These are phyloP conservation scores for Noctua fimbriata DNA, from an alignment of 2,888 invertebrate genomes.

Conservation along the genomic window DNA sequence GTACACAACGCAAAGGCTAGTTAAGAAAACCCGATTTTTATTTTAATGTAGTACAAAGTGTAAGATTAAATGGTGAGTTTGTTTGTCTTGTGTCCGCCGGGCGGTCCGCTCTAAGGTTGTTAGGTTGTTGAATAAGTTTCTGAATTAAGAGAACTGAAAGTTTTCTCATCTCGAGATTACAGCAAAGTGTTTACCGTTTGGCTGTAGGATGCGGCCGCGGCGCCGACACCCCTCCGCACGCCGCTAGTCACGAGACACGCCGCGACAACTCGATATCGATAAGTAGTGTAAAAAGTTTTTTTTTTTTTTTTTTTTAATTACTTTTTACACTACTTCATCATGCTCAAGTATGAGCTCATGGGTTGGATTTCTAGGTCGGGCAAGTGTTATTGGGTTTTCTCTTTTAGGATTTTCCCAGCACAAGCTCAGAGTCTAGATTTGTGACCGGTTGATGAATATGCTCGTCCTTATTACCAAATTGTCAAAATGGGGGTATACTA, in stretches of 20 bases:
- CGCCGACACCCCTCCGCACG: constrained; percentile 71
- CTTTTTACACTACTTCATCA: background rate
- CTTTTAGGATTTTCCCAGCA: background rate
- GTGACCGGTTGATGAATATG: background rate
- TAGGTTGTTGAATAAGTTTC: constrained; percentile 91
- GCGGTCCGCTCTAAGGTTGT: constrained; percentile 90
- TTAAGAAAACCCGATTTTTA: constrained; percentile 67
- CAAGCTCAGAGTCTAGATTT: background rate
- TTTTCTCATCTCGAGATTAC: constrained; percentile 91
- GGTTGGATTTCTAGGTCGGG: background rate
- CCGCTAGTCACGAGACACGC: constrained; percentile 48
- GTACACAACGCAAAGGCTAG: constrained; percentile 35
- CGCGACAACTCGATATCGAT: constrained; percentile 50
- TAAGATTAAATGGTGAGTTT: constrained; percentile 88
- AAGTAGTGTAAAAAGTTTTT: too few species aligned
- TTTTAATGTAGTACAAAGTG: constrained; percentile 82
- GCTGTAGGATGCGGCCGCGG: constrained; percentile 87
- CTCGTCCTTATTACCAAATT: background rate
- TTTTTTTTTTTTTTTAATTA: constrained; percentile 26
- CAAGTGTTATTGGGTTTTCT: background rate
- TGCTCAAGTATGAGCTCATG: background rate
- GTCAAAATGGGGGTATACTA: background rate
- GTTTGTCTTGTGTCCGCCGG: constrained; percentile 87
- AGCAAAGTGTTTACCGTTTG: constrained; percentile 91
- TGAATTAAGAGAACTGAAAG: constrained; percentile 91